Evolutionary conservation across 2,888 invertebrate genomes (phyloP).

Genomic region (Hirtodrosophila cameraria): DNA sequence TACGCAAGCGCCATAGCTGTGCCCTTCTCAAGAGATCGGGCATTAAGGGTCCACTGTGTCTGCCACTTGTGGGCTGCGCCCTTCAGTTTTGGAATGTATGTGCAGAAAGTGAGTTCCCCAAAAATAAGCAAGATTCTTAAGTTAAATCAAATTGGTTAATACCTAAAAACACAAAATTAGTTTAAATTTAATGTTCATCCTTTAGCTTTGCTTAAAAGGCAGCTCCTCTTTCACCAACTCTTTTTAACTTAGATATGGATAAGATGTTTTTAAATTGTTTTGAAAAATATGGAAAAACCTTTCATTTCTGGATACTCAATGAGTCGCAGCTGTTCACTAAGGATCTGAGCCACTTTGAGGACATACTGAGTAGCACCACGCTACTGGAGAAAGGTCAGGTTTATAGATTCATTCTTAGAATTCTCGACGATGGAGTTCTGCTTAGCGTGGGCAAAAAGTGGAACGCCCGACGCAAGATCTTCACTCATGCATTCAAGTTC

Average conservation of each 20-base stretch:
- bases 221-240: slow-evolving; percentile 14
- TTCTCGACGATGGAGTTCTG: slow-evolving; percentile 74
- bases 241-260: slow-evolving; percentile 50
- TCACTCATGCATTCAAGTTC: slow-evolving; percentile 92
- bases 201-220: no score
- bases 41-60: slow-evolving; percentile 52
- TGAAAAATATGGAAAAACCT: slow-evolving; percentile 83
- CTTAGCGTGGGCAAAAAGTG: slow-evolving; percentile 85
- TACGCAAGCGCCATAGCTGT: slow-evolving; percentile 48
- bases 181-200: no score
- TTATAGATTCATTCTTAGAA: slow-evolving; percentile 70
- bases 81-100: slow-evolving; percentile 51
- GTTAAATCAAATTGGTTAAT: no score
- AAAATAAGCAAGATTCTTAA: no score
- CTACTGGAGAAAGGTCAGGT: slow-evolving; percentile 74
- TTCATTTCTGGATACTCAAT: slow-evolving; percentile 84
- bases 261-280: slow-evolving; percentile 29
- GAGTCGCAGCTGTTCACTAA: slow-evolving; percentile 82
- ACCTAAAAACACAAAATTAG: no score
- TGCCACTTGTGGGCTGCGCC: slow-evolving; percentile 64
- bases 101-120: slow-evolving; percentile 58
- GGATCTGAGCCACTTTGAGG: slow-evolving; percentile 84
- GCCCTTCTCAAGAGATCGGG: slow-evolving; percentile 37
- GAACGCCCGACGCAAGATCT: slow-evolving; percentile 88
- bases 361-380: slow-evolving; percentile 74